Conservation (phyloP, 2,888 invertebrate species). For the Rhamnusium bicolor region DNA sequence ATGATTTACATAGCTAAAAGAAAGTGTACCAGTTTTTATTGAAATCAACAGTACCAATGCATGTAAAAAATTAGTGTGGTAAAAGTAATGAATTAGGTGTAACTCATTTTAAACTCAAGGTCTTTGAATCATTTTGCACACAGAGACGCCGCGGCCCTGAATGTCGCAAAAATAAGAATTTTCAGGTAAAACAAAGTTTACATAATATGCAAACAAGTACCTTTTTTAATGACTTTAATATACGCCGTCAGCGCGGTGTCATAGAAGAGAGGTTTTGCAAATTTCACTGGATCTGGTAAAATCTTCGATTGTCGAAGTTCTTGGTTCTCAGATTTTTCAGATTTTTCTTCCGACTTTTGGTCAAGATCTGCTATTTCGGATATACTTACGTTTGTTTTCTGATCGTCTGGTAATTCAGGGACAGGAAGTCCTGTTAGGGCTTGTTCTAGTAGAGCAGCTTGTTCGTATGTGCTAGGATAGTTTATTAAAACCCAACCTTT, state of each 20-base stretch:
- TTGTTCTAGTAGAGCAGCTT: slow-evolving; percentile 77
- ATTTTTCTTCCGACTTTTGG: slow-evolving; percentile 48
- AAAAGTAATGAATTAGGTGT: too few relatives aligned
- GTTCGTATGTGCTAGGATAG: slow-evolving; percentile 75
- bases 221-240: slow-evolving; percentile 64
- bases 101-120: too few relatives aligned
- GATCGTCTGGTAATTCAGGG: slow-evolving; percentile 59
- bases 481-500: slow-evolving; percentile 76
- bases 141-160: too few relatives aligned
- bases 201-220: background rate
- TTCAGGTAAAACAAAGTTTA: too few relatives aligned
- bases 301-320: slow-evolving; percentile 72
- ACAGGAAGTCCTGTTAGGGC: slow-evolving; percentile 73
- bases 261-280: slow-evolving; percentile 66
- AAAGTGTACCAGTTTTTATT: too few relatives aligned
- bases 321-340: slow-evolving; percentile 70
- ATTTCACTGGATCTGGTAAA: slow-evolving; percentile 71
- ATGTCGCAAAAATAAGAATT: too few relatives aligned
- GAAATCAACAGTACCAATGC: too few relatives aligned
- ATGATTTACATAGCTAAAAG: too few relatives aligned
- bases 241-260: slow-evolving; percentile 76
- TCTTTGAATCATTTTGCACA: too few relatives aligned
- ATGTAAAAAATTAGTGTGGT: too few relatives aligned
- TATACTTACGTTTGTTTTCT: slow-evolving; percentile 46
- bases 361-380: slow-evolving; percentile 58